Base-by-base conservation (phyloP, 2,797 vertebrate genomes). In the Rhinophrynus dorsalis region DNA sequence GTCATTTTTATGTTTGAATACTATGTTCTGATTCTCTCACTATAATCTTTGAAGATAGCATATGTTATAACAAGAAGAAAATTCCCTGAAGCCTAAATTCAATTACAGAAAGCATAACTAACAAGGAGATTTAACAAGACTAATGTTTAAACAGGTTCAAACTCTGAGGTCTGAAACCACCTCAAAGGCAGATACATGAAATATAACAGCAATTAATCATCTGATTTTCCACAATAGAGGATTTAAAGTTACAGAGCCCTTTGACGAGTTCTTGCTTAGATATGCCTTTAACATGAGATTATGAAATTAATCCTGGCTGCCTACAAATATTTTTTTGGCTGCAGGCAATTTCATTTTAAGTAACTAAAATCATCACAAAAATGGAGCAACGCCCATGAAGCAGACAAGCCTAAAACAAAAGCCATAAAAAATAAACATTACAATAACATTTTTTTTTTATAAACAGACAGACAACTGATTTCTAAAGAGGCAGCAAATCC, bases 141-240 rank as follows among this genome's bases (percentile, higher is more conserved):
- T 79, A 85, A 84, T 83, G 83, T 78, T 82, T 83, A 81, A 82
- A 86, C 83, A 82, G 82, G 82, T 84, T 83, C 83, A 76, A 83
- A 80, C 78, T 81, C 76, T 78, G 67, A 78, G 70, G 76, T 78
- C 78, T 81, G 74, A 77, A 84, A 84, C 82, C 79, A 83, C 81
- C 82, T 84, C 74, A 86, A 84, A 84, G 81, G 60, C 54, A 76
- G 74, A 67, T 64, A 40, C 70, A 83, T 45, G 73, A 54, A 76
- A 74, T 76, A 74, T 77, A 77, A 78, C 84, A 77, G 78, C 72
- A 75, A 74, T 48, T 48, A 68, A 68, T 58, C 52, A 58, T 50
- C 40, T 29, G 29, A 3, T 24, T 73, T 51, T 78, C 72, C 63
- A 37, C 65, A 68, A 68, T 57, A 57, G 65, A 17, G 11, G 56